Evolutionary conservation across 2,797 vertebrate species (phyloP), one percentile per base, ranked within the genome.

Genomic region (Eospalax fontanierii): DNA sequence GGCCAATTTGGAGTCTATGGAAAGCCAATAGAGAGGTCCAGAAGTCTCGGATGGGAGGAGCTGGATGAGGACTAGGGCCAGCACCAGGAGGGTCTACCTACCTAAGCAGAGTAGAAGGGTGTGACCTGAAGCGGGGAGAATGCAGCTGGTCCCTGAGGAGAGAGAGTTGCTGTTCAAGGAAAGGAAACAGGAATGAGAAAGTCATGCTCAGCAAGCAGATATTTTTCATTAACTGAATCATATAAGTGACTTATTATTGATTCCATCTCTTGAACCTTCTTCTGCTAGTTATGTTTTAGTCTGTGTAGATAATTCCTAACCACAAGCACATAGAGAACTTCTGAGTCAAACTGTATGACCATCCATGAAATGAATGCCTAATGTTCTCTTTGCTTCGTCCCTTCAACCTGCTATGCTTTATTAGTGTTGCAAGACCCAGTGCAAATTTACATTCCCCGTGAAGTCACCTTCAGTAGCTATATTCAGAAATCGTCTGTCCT

Each of bases 181-280:
- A 66, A 65, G 43, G 6, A 38, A 71, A 33, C 30, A 50, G 35
- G n/a, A 92, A 38, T 87, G 21, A 91, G 38, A 90, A 83, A 68
- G 8, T 4, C 70, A 73, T 80, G 35, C 61, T 46, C 28, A 83
- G n/a, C 54, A 76, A 28, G 1, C 2, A 75, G 33, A 54, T 79
- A 30, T 89, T 81, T 92, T 92, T 79, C 46, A 80, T 63, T 11
- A 80, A 73, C 21, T 95, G 54, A 28, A 30, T 66, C 35, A 50
- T 83, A 38, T 87, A 57, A 6, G 4, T 79, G 73, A 89, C 33
- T 76, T 93, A 38, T 30, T 89, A 14, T 54, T 87, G 16, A 75
- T 89, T 6, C 22, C n/a, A 86, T 28, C 16, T 57, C 24, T 18
- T 92, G 90, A 86, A 86, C 87, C n/a, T 54, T 6, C 79, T 80